Conservation (phyloP, 2,888 invertebrate genomes). For the Drosophila putrida region DNA sequence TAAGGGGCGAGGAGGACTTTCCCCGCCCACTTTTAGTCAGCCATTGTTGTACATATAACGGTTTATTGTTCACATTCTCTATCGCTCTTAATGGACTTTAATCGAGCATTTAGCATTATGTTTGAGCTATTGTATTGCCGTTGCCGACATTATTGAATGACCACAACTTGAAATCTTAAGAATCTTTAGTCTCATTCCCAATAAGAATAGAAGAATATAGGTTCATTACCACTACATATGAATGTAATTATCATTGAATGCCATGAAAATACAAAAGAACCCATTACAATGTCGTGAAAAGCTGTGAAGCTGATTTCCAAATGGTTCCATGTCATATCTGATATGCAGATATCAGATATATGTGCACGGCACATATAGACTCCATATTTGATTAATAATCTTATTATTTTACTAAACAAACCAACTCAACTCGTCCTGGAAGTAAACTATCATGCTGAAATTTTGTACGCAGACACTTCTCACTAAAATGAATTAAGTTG, state of each 20-base stretch:
- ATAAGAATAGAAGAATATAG: conserved; percentile 1
- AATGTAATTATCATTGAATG: neutral
- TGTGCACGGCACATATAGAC: neutral
- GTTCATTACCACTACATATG: neutral
- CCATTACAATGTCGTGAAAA: neutral
- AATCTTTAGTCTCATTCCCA: neutral
- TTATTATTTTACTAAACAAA: neutral
- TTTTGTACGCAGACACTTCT: neutral
- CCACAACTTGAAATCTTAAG: conserved; percentile 2
- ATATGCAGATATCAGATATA: neutral
- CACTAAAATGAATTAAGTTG: neutral
- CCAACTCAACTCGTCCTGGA: neutral
- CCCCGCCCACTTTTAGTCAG: neutral
- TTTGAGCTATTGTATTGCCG: conserved; percentile 32
- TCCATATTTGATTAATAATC: no score
- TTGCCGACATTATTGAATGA: conserved; percentile 6
- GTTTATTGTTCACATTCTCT: conserved; percentile 1
- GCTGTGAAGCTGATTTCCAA: neutral
- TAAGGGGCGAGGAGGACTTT: neutral
- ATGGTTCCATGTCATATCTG: neutral
- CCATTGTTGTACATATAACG: conserved; percentile 11
- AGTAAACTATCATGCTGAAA: neutral
- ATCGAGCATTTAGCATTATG: conserved; percentile 65
- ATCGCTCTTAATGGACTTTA: conserved; percentile 30
- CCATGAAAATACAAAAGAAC: neutral